Evolutionary conservation across 2,797 vertebrate genomes (phyloP), one percentile per base, ranked within the genome.

Genomic region (Clangula hyemalis): DNA sequence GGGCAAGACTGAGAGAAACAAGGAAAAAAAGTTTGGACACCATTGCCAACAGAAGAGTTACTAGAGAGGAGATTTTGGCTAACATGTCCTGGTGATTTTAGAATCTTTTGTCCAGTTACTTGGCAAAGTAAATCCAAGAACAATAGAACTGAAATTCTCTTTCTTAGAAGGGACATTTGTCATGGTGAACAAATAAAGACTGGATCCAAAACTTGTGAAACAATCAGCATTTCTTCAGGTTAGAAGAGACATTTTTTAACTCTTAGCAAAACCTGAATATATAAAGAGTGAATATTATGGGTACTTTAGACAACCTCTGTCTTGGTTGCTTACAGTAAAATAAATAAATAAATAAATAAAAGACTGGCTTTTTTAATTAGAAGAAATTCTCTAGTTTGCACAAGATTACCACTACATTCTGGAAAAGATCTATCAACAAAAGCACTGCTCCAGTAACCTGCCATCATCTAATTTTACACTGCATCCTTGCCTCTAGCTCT

Each of bases 1-100:
- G 85, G 90, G 94, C 80, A 94, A 68, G 78, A 89, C 0, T 72
- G 69, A 95, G 95, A 94, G 70, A 6, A 13, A 65, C 64, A 83
- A 65, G 28, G 36, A 75, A 82, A 89, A 87, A 72, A 30, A 57
- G 13, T 16, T 57, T 54, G 39, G 25, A 47, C 22, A 82, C 41
- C 19, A 7, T 36, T 82, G 72, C 19, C 72, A 93, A 54, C 49
- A 71, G 69, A n/a, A 49, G 34, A 58, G 54, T 77, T 83, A 83
- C 75, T 77, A 77, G 27, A 86, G 60, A 51, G 1, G 4, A 79
- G 69, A 94, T 66, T 93, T 93, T 88, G 77, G 54, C 76, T 64
- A 19, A 9, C 25, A 10, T 49, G 22, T 78, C 69, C 66, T 66
- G 49, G 30, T 92, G 85, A 84, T 81, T 95, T 93, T 80, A 85